phyloP scores from a whole-genome alignment of 92 coral and sea anemone genomes.

The Actinostola sp. region DNA sequence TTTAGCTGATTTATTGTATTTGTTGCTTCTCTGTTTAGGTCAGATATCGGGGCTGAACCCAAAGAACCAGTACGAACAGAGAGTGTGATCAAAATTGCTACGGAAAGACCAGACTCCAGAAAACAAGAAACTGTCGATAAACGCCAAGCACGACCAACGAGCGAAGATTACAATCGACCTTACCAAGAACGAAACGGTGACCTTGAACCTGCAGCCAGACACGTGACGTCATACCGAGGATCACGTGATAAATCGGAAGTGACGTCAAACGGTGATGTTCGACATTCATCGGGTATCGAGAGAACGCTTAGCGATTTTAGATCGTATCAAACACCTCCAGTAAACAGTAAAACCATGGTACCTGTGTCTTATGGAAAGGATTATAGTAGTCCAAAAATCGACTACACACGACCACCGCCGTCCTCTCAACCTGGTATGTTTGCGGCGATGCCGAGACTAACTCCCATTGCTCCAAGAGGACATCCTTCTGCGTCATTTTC shows the following conservation, averaged over 20 bases:
- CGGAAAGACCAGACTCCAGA: conserved; percentile 50
- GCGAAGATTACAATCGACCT: conserved; percentile 15
- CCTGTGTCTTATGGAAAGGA: conserved; percentile 10
- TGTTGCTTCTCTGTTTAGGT: conserved; percentile 13
- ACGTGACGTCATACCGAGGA: conserved; percentile 19
- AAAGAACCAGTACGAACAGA: conserved; percentile 85
- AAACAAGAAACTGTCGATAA: conserved; percentile 13
- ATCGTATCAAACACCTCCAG: conserved; percentile 5
- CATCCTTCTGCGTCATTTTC: conserved; percentile 39
- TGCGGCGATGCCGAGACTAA: conserved; percentile 67
- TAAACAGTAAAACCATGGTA: background rate
- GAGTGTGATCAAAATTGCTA: conserved; percentile 88
- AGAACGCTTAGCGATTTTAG: conserved; percentile 13
- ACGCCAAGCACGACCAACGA: conserved; percentile 8
- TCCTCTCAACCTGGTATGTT: conserved; percentile 11
- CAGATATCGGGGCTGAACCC: conserved; percentile 42
- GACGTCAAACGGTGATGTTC: conserved; percentile 20
- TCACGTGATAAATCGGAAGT: conserved; percentile 33
- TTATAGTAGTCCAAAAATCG: conserved; percentile 1
- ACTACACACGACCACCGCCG: background rate
- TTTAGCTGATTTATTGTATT: background rate
- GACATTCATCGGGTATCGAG: conserved; percentile 3
- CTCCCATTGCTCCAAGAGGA: conserved; percentile 72
- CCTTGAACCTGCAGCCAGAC: conserved; percentile 2
- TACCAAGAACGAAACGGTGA: conserved; percentile 35